Evolutionary conservation across 2,797 vertebrate species (phyloP).

Genomic region (Brachyrhaphis roseni): DNA sequence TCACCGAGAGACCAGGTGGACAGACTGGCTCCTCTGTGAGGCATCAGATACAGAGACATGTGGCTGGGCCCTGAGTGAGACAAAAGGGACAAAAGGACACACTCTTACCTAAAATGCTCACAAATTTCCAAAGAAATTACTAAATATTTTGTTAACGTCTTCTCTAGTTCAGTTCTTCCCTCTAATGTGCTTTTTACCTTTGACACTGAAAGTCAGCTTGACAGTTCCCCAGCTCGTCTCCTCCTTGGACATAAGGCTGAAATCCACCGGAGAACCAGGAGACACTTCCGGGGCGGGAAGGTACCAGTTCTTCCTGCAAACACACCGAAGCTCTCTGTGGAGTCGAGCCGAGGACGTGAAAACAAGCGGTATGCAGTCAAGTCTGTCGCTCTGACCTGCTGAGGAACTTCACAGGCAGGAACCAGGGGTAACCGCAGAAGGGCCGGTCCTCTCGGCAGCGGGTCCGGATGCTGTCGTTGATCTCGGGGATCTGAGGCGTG

Average conservation of each 20-base stretch:
- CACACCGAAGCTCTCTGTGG: slow-evolving; percentile 2
- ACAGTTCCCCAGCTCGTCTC: slow-evolving; percentile 83
- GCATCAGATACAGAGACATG: slow-evolving; percentile 91
- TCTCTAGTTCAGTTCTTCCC: neutral
- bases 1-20: slow-evolving; percentile 92
- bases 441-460: slow-evolving; percentile 84
- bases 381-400: slow-evolving; percentile 83
- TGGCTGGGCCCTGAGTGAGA: slow-evolving; percentile 88
- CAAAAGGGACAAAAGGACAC: neutral
- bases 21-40: slow-evolving; percentile 81
- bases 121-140: neutral
- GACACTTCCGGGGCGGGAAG: slow-evolving; percentile 87
- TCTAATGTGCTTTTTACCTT: slow-evolving; percentile 76
- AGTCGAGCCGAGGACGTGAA: neutral
- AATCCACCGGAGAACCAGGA: slow-evolving; percentile 84
- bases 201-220: slow-evolving; percentile 88
- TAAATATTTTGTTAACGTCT: neutral
- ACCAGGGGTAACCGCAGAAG: slow-evolving; percentile 96
- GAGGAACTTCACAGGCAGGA: slow-evolving; percentile 92
- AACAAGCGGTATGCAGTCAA: too few relatives aligned
- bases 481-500: slow-evolving; percentile 89
- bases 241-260: slow-evolving; percentile 88
- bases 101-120: neutral
- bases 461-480: slow-evolving; percentile 89
- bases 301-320: slow-evolving; percentile 95